These are phyloP conservation scores for Tribolium freemani DNA, from an alignment of 2,888 invertebrate species.

Conservation along the genomic window DNA sequence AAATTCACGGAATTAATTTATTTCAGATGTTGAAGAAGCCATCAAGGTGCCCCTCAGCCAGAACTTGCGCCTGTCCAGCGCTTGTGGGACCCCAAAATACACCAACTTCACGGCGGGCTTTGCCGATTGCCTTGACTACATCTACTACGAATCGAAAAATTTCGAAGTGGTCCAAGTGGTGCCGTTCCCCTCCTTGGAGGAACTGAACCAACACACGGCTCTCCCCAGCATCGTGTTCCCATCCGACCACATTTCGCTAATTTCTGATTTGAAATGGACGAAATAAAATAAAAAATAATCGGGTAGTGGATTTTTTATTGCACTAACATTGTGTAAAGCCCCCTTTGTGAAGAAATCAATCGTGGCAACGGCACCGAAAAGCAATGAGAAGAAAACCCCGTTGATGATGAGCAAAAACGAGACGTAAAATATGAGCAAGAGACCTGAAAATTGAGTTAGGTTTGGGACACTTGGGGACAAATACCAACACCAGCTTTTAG, in stretches of 20 bases:
- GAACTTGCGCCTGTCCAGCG: constrained; percentile 78
- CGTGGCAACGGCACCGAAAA: neutral
- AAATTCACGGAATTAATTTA: too few species aligned
- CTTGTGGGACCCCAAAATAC: constrained; percentile 87
- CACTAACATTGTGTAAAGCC: neutral
- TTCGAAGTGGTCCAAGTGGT: constrained; percentile 79
- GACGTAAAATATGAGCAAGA: constrained; percentile 3
- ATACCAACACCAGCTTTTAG: constrained; percentile 22
- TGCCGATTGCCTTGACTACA: constrained; percentile 92
- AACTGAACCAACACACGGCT: constrained; percentile 80
- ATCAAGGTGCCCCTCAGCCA: constrained; percentile 78
- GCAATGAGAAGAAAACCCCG: neutral
- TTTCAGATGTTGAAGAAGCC: constrained; percentile 73
- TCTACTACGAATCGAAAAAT: constrained; percentile 81
- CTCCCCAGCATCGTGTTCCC: constrained; percentile 92
- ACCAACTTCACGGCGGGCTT: constrained; percentile 91
- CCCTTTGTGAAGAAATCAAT: neutral
- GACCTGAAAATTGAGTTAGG: neutral
- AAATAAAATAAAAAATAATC: constrained; percentile 26
- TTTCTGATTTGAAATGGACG: constrained; percentile 81
- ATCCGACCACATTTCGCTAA: constrained; percentile 92
- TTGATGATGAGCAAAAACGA: neutral
- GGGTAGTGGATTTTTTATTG: neutral
- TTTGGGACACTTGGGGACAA: neutral
- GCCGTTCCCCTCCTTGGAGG: constrained; percentile 85